Base-by-base conservation (phyloP, 2,113 vertebrate species). In the human region DNA sequence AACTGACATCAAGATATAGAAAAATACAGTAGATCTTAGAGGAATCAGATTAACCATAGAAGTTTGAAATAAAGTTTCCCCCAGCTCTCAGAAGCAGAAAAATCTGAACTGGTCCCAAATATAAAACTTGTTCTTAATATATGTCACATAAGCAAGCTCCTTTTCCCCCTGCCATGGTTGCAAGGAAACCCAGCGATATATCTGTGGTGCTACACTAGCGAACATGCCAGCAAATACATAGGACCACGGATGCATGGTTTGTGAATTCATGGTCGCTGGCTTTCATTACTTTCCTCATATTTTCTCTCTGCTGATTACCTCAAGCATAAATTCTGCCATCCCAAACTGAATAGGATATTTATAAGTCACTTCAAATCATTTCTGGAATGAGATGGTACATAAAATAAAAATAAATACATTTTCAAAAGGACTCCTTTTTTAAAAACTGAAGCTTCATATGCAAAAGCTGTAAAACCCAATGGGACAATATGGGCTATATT, bases 381-480 rank as follows among this genome's bases (percentile, higher is more conserved):
- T 97, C 86, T 72, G 22, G 43, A 87, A 55, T 45, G 16, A 97
- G 75, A 95, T 61, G 59, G 57, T 50, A 84, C 40, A 86, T 59
- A 57, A 97, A 87, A 83, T 81, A 95, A 88, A 97, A 84, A 40
- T 59, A 83, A 55, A 81, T 76, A n/a, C 32, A 92, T 86, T 90
- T 80, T 85, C 25, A 43, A 87, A 96, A 78, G 30, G 16, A 52
- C 2, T 14, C 9, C 61, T 76, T 80, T 78, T 52, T 75, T 27
- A 50, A 76, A 88, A 94, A 64, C 16, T 78, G 72, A 90, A 94
- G 61, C 66, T 88, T 97, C 75, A 76, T 85, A 22, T 95, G 48
- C 25, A 95, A 38, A 95, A 97, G 17, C 57, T 75, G n/a, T 89
- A 88, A 96, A 95, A 91, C 16, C 59, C 7, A 0, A 76, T 27